Percentiles rank a stretch among this genome's conserved stretches.
phyloP scores from a whole-genome alignment of 2,888 invertebrate genomes.

The Leptopterna dolabrata region DNA sequence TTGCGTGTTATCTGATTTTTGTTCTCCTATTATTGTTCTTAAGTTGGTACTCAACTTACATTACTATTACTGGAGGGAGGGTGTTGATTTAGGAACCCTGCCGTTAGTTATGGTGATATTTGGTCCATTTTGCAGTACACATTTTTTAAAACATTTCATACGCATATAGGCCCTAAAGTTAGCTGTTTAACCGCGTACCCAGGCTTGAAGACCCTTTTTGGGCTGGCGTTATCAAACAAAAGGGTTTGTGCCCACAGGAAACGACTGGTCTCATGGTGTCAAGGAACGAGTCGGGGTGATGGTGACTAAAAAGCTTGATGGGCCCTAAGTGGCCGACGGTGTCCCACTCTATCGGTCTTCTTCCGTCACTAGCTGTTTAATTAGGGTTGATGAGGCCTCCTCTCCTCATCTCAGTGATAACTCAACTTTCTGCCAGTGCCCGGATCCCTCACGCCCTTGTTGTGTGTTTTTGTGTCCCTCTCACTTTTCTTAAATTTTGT shows the following conservation, averaged over 20 bases:
- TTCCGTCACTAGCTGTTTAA: constrained; percentile 27
- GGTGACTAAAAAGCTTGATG: constrained; percentile 17
- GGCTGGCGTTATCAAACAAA: neutral
- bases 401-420: constrained; percentile 29
- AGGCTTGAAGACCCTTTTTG: neutral
- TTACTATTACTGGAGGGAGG: too few relatives aligned
- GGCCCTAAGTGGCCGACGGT: neutral
- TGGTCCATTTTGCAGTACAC: too few relatives aligned
- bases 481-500: neutral
- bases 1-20: too few relatives aligned
- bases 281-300: constrained; percentile 2
- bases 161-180: too few relatives aligned
- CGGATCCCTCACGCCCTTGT: neutral
- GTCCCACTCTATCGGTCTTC: constrained; percentile 34
- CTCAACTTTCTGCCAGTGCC: constrained; percentile 38
- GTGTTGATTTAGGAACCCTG: too few relatives aligned
- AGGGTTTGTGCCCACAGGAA: neutral
- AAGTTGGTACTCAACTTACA: too few relatives aligned
- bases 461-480: neutral
- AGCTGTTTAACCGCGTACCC: too few relatives aligned
- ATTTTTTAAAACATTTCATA: too few relatives aligned
- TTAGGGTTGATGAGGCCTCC: constrained; percentile 41
- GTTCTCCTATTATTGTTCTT: too few relatives aligned
- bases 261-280: neutral
- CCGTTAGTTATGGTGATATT: too few relatives aligned